Conservation (phyloP, 1,140 invertebrate genomes). For the Diabrotica virgifera region DNA sequence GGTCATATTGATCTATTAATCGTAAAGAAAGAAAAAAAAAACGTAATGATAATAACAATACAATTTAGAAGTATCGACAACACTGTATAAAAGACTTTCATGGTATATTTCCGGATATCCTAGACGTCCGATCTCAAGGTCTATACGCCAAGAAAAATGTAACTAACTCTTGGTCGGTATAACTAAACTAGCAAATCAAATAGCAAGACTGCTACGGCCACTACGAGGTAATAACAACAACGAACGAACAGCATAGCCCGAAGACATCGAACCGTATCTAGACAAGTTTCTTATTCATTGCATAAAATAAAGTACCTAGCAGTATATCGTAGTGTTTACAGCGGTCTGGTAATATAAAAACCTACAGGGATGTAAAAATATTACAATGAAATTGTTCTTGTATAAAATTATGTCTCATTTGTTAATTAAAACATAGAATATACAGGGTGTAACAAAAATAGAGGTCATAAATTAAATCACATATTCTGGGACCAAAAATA, state of each 20-base stretch:
- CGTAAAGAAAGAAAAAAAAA: no score
- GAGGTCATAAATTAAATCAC: no score
- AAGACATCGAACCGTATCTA: constrained; percentile 1
- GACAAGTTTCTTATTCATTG: not conserved
- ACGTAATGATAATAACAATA: no score
- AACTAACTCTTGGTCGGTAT: not conserved
- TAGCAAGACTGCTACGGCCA: not conserved
- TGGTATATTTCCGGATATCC: not conserved
- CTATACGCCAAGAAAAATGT: not conserved
- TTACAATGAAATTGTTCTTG: no score
- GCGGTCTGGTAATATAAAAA: no score
- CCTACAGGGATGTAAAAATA: no score
- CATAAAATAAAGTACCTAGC: constrained; percentile 1
- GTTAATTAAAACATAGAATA: no score
- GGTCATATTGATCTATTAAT: no score
- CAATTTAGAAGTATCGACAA: not conserved
- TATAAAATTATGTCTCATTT: no score
- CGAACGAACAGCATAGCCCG: not conserved
- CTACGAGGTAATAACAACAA: not conserved
- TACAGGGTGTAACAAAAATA: no score
- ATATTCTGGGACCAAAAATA: no score
- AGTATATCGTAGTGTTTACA: not conserved
- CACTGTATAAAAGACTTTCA: not conserved
- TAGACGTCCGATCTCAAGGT: not conserved
- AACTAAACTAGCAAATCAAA: not conserved